Evolutionary conservation across 2,797 vertebrate genomes (phyloP).

Genomic region (Lycodopsis pacificus): DNA sequence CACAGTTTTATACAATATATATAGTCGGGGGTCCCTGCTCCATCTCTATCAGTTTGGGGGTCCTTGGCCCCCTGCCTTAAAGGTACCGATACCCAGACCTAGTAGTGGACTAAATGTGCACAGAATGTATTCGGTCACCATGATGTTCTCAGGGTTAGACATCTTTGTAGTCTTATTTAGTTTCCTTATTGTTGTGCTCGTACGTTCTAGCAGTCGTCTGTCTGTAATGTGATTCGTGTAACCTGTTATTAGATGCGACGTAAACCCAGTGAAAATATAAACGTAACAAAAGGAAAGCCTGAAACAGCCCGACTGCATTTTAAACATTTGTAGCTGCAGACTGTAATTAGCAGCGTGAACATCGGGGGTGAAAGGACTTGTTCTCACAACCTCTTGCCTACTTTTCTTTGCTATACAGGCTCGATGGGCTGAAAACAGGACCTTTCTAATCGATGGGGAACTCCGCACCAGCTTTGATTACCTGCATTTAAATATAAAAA

Average conservation of each 20-base stretch:
- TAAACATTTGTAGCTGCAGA: neutral
- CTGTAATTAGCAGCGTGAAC: neutral
- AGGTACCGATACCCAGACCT: too few species aligned
- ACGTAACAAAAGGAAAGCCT: neutral
- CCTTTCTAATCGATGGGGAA: neutral
- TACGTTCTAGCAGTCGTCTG: neutral
- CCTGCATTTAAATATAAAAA: neutral
- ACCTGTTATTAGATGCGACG: neutral
- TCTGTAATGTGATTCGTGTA: neutral
- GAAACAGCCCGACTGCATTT: neutral
- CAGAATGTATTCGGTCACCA: neutral
- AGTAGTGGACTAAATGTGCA: neutral
- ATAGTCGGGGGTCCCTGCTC: too few species aligned
- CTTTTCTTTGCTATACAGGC: neutral
- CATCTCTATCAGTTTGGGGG: too few species aligned
- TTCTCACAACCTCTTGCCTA: conserved; percentile 48
- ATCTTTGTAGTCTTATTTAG: neutral
- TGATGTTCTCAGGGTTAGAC: neutral
- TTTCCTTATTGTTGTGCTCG: neutral
- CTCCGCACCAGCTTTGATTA: neutral
- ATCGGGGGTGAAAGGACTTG: conserved; percentile 20
- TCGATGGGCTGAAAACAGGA: neutral
- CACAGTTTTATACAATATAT: too few species aligned
- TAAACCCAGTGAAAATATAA: neutral
- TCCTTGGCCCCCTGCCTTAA: too few species aligned